Base-by-base conservation (phyloP, 1,140 invertebrate species). In the Papilio glaucus region DNA sequence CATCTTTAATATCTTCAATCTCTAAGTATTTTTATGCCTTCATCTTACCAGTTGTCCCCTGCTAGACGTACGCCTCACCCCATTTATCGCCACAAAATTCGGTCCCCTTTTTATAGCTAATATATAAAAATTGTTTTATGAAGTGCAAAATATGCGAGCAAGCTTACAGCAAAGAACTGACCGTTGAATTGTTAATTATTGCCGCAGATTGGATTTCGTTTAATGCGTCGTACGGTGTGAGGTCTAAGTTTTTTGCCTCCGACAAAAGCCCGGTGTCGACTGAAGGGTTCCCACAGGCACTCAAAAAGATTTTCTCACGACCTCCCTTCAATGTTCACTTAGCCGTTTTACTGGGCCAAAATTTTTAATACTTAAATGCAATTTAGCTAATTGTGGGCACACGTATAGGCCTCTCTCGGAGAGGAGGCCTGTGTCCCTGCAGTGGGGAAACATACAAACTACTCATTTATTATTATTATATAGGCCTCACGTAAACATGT, bases 171-270 rank as follows among this genome's bases (percentile, higher is more conserved):
- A 78, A 77, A 79, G 77, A 77, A 57, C 65, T 72, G 72, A 79
- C 83, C 75, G 73, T 60, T 72, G 72, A 71, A 39, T 77, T 79
- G 79, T 80, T 79, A 83, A 86, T 84, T 82, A 84, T 72, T 79
- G 77, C 75, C 81, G 62, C 76, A 57, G 74, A 85, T 87, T 77
- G 77, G 76, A 74, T 87, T 87, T 83, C 85, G 76, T 81, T 74
- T 72, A 81, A 80, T 83, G 71, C 76, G 67, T 73, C 37, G 71
- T 76, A 63, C 74, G 73, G 77, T 79, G 83, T 83, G 83, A 75
- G 84, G 85, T 87, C 81, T 71, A 24, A 45, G 71, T 69, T 83
- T 83, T 81, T 81, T 80, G 76, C 60, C 12, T 53, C 15, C 62
- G 63, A 75, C 72, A 65, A 74, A 71, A 29, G 15, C 2, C 9